These are phyloP conservation scores for Parasteatoda lunata DNA, from an alignment of 2,888 invertebrate genomes.

Conservation along the genomic window DNA sequence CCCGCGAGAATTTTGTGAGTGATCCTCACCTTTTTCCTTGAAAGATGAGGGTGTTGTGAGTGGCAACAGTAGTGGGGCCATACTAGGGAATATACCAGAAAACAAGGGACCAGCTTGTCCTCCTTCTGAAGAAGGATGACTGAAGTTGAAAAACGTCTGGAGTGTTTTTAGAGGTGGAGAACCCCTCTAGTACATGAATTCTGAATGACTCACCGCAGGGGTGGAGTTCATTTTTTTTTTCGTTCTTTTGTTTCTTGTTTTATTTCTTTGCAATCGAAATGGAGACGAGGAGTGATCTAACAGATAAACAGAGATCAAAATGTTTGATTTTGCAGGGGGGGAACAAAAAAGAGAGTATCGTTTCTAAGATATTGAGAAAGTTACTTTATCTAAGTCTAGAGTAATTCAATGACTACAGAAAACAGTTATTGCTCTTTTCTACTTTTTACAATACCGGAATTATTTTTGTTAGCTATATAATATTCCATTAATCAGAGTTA, in stretches of 20 bases:
- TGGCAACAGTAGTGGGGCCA: constrained; percentile 4
- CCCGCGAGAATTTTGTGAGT: constrained; percentile 3
- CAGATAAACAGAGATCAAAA: constrained; percentile 1
- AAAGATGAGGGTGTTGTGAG: neutral
- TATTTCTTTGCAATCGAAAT: neutral
- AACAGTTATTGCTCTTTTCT: too few relatives aligned
- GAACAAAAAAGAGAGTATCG: too few relatives aligned
- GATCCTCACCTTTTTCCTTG: neutral
- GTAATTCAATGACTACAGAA: too few relatives aligned
- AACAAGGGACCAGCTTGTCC: constrained; percentile 21
- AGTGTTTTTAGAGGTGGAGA: neutral
- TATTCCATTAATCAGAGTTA: too few relatives aligned
- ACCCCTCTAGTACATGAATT: neutral
- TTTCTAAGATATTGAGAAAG: too few relatives aligned
- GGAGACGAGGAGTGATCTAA: neutral
- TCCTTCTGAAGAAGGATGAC: constrained; percentile 32
- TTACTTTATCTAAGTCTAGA: too few relatives aligned
- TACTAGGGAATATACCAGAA: neutral
- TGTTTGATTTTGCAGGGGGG: neutral
- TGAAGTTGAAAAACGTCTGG: neutral
- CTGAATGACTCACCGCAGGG: neutral
- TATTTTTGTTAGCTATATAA: too few relatives aligned
- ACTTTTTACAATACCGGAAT: too few relatives aligned
- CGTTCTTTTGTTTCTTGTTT: neutral
- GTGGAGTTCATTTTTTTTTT: neutral